phyloP scores from a whole-genome alignment of 1,140 invertebrate genomes.

The Sarcophaga peregrina region DNA sequence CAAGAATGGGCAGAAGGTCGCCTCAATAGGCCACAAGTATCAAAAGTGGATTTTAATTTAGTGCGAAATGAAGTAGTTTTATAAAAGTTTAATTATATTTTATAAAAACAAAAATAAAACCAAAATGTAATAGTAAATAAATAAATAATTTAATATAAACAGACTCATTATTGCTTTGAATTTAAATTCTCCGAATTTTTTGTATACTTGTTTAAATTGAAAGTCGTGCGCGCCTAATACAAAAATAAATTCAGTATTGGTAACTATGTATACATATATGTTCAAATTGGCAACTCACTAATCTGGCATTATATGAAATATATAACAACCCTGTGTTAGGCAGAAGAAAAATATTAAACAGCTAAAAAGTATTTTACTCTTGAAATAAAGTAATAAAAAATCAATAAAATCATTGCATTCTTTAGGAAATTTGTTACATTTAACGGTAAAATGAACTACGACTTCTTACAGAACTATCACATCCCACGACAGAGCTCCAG shows the following conservation, averaged over 20 bases:
- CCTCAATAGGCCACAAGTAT: background rate
- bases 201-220: no score
- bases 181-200: no score
- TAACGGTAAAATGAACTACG: conserved; percentile 6
- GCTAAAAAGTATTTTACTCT: background rate
- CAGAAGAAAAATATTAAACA: no score
- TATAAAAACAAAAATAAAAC: no score
- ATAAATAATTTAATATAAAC: background rate
- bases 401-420: background rate
- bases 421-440: background rate
- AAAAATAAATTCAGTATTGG: no score
- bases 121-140: background rate
- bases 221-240: no score
- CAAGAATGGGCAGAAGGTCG: conserved; percentile 49
- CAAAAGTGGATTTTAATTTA: conserved; percentile 33
- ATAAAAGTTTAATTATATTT: background rate
- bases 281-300: no score
- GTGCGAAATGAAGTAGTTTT: conserved; percentile 14
- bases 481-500: background rate
- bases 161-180: background rate
- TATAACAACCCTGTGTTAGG: no score
- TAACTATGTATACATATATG: no score
- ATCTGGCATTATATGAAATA: no score
- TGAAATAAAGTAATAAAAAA: background rate
- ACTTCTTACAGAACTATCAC: background rate